phyloP scores from a whole-genome alignment of 2,888 invertebrate species.

The Ashinkailepas kermadecensis region DNA sequence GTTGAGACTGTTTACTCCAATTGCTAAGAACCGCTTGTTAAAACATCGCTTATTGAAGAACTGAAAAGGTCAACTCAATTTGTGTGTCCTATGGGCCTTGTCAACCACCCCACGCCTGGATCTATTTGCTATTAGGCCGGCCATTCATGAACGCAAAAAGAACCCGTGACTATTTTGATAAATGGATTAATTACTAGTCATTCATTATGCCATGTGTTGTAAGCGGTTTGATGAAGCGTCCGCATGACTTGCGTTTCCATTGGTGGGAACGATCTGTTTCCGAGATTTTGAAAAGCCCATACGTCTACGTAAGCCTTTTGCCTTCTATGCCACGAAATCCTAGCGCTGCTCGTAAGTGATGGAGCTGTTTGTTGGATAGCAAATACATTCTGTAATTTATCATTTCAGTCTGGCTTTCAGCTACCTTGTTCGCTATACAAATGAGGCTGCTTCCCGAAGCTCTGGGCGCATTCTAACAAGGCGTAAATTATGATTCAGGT shows the following conservation, averaged over 20 bases:
- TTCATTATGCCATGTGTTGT: not conserved
- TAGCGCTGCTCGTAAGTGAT: not conserved
- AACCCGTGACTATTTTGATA: not conserved
- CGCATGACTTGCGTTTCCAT: not conserved
- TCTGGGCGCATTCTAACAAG: no score
- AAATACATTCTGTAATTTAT: not conserved
- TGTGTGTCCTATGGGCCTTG: no score
- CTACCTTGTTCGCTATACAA: not conserved
- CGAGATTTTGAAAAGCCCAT: not conserved
- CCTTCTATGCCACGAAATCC: not conserved
- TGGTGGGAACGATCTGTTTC: constrained; percentile 3
- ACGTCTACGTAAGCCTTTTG: not conserved
- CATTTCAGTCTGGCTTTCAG: not conserved
- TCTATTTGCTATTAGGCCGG: not conserved
- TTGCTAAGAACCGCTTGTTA: no score
- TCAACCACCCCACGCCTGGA: no score
- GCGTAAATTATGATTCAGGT: no score
- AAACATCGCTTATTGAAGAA: no score
- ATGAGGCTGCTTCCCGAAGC: not conserved
- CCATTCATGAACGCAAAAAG: not conserved
- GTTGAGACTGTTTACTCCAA: no score
- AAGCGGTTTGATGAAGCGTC: not conserved
- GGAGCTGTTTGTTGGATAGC: not conserved
- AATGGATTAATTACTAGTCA: constrained; percentile 1
- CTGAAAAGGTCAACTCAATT: no score